These are phyloP conservation scores for Desmophyllum pertusum DNA, from an alignment of 92 coral and sea anemone species.

Conservation along the genomic window DNA sequence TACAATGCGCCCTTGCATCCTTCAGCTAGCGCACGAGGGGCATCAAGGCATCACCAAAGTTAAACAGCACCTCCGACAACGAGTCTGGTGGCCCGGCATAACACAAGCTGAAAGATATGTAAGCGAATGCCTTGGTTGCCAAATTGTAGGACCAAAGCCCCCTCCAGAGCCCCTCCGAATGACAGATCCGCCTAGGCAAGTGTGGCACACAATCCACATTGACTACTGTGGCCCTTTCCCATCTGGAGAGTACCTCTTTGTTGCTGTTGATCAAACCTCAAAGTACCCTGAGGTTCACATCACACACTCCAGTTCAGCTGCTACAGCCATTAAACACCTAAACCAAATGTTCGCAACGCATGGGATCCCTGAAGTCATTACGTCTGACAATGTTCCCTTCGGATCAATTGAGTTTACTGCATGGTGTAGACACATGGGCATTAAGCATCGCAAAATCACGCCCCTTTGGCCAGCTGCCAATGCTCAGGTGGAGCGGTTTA, in stretches of 20 bases:
- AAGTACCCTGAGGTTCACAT: too few relatives aligned
- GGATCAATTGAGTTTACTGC: constrained; percentile 16
- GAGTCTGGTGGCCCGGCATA: constrained; percentile 62
- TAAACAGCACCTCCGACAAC: constrained; percentile 42
- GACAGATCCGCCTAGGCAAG: too few relatives aligned
- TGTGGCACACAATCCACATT: constrained; percentile 35
- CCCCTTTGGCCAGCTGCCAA: constrained; percentile 55
- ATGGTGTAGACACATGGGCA: constrained; percentile 20
- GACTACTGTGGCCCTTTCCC: constrained; percentile 47
- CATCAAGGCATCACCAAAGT: too few relatives aligned
- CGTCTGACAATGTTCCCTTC: constrained; percentile 43
- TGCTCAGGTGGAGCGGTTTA: constrained; percentile 15
- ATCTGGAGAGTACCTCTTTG: constrained; percentile 44
- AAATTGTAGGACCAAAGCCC: too few relatives aligned
- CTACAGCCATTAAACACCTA: too few relatives aligned
- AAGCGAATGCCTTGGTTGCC: too few relatives aligned
- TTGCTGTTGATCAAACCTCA: constrained; percentile 36
- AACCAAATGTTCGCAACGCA: constrained; percentile 50
- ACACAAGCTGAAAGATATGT: too few relatives aligned
- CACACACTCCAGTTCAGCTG: constrained; percentile 29
- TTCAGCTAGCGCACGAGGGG: too few relatives aligned
- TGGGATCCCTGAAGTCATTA: constrained; percentile 19
- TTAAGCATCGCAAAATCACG: constrained; percentile 44
- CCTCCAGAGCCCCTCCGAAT: too few relatives aligned
- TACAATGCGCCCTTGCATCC: too few relatives aligned